A percentile compares a stretch with the other conserved stretches of the same genome.
phyloP scores from a whole-genome alignment of 2,113 vertebrate genomes.

The Axis porcinus region DNA sequence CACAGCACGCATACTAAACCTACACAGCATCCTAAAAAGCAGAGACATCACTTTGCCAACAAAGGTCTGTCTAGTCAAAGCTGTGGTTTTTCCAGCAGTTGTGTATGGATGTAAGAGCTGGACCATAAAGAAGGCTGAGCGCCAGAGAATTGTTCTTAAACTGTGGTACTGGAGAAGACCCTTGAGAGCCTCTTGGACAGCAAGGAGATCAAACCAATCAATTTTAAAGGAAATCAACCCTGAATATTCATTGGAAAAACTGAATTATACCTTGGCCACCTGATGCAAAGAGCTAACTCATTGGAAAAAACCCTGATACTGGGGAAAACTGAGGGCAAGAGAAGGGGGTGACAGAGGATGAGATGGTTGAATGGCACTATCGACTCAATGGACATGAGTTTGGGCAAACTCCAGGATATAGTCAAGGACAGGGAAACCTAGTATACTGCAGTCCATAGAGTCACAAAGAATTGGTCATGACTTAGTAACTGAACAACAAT shows the following conservation, averaged over 20 bases:
- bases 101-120: not conserved
- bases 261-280: not conserved
- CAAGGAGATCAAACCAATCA: not conserved
- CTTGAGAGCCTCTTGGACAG: not conserved
- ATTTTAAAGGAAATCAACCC: not conserved
- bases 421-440: not conserved
- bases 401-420: not conserved
- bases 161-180: not conserved
- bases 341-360: not conserved
- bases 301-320: not conserved
- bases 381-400: not conserved
- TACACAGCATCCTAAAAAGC: not conserved
- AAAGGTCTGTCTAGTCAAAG: not conserved
- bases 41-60: not conserved
- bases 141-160: not conserved
- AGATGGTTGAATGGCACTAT: not conserved
- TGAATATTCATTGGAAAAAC: not conserved
- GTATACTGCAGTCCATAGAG: not conserved
- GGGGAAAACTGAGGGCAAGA: not conserved
- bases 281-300: not conserved
- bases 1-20: not conserved
- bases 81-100: not conserved
- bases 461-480: not conserved
- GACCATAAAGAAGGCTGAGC: not conserved
- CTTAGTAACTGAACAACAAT: not conserved